Conservation (phyloP, 1,140 invertebrate genomes). For the Macrocentrus cingulum region DNA sequence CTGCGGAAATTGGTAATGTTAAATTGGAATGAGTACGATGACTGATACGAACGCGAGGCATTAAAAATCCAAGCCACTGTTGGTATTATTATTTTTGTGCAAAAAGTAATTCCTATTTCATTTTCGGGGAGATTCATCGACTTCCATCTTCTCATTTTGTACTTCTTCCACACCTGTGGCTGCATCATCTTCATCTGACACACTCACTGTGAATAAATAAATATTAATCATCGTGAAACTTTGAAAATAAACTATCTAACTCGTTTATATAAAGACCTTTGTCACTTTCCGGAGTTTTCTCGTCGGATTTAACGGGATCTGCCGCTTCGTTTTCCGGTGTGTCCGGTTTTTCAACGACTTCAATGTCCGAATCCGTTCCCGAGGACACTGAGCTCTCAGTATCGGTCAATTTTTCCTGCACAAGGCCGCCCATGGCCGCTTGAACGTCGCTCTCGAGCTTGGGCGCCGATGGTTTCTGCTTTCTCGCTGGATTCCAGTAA, state of each 20-base stretch:
- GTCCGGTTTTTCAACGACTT: constrained; percentile 46
- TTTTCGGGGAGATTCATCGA: constrained; percentile 36
- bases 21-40: constrained; percentile 13
- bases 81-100: constrained; percentile 24
- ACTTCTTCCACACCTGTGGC: constrained; percentile 19
- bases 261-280: constrained; percentile 3
- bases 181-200: constrained; percentile 6
- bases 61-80: constrained; percentile 30
- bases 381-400: constrained; percentile 15
- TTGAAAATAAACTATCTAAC: too few relatives aligned
- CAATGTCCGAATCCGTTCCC: constrained; percentile 46
- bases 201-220: neutral
- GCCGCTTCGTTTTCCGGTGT: constrained; percentile 23
- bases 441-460: constrained; percentile 53
- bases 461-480: constrained; percentile 77
- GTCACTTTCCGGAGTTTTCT: constrained; percentile 21
- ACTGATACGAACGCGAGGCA: neutral
- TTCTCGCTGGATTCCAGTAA: constrained; percentile 78
- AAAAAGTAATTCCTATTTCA: constrained; percentile 13
- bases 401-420: constrained; percentile 22
- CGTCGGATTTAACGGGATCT: constrained; percentile 18
- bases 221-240: too few relatives aligned
- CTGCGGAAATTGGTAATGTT: too few relatives aligned
- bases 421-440: constrained; percentile 4
- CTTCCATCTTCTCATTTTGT: constrained; percentile 35